Percentiles rank a stretch among this genome's conserved stretches.
Conservation (phyloP, 1,140 invertebrate genomes). For the roundworm (Caenorhabditis elegans) region WBcel235 BX284606.5:10896501-10897000, state of each 20-base stretch:
- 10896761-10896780: no score
- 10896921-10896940: no score
- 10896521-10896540: not conserved
- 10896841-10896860: no score
- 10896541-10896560: not conserved
- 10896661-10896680: not conserved
- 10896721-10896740: not conserved
- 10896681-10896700: not conserved
- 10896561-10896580: not conserved
- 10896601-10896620: not conserved
- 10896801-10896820: no score
- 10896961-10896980: no score
- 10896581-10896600: not conserved
- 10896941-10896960: no score
- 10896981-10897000: no score
- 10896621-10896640: not conserved
- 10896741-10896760: not conserved
- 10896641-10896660: not conserved
- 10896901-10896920: no score
- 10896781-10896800: no score
- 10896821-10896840: no score
- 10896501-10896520: slow-evolving; percentile 10
- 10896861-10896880: no score
- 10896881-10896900: no score
- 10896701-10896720: not conserved